Evolutionary conservation across 1,140 invertebrate species (phyloP).

Genomic region (Tetramorium simillimum): DNA sequence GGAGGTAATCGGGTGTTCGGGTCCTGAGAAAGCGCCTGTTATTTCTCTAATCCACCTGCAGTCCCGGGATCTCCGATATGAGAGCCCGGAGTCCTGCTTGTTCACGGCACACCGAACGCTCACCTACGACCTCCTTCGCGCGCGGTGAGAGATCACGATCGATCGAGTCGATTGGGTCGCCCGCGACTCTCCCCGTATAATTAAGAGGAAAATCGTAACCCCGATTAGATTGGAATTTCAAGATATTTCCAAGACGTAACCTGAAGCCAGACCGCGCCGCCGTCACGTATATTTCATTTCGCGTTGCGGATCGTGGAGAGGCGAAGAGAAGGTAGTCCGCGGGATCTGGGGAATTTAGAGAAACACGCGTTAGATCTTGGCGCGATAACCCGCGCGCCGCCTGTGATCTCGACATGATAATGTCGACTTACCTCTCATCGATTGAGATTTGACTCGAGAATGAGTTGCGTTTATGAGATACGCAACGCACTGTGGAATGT

Average conservation of each 20-base stretch:
- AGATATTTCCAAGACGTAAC: conserved; percentile 31
- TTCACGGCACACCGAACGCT: conserved; percentile 30
- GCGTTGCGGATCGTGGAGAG: conserved; percentile 24
- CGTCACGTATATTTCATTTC: conserved; percentile 36
- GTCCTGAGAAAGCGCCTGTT: conserved; percentile 58
- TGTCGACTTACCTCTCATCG: conserved; percentile 37
- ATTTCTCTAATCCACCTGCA: conserved; percentile 69
- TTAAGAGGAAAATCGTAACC: conserved; percentile 54
- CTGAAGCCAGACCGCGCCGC: conserved; percentile 1
- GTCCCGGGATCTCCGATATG: conserved; percentile 49
- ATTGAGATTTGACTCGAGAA: conserved; percentile 52
- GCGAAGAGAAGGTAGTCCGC: not conserved
- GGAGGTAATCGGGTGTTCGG: conserved; percentile 60
- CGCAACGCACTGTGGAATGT: conserved; percentile 24
- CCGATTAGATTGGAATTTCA: conserved; percentile 56
- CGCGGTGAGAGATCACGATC: conserved; percentile 51
- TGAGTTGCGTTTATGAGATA: conserved; percentile 44
- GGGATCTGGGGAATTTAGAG: conserved; percentile 38
- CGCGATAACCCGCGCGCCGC: conserved; percentile 26
- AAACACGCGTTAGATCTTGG: conserved; percentile 53
- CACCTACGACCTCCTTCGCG: conserved; percentile 57
- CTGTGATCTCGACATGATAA: conserved; percentile 36
- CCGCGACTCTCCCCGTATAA: conserved; percentile 44
- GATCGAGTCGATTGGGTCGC: conserved; percentile 26
- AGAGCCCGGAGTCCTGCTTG: conserved; percentile 40